phyloP scores from a whole-genome alignment of 2,113 vertebrate species.

The Mystacornis crossleyi region DNA sequence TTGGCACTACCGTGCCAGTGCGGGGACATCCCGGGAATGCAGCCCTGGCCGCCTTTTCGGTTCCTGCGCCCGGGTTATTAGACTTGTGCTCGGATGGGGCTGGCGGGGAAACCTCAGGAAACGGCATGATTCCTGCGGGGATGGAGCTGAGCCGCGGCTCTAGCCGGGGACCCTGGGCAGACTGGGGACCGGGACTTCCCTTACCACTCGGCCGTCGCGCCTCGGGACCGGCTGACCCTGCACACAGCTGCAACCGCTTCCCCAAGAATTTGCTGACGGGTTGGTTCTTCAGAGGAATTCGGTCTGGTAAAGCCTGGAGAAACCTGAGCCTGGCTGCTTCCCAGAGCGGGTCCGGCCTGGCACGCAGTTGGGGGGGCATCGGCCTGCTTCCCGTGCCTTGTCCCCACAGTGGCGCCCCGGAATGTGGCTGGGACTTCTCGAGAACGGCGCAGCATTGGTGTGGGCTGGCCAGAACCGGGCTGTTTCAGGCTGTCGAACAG shows the following conservation, averaged over 20 bases:
- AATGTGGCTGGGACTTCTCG: fast-evolving
- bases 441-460: fast-evolving
- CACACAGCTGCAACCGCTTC: neutral
- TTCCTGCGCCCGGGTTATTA: neutral
- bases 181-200: neutral
- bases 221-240: neutral
- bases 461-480: fast-evolving
- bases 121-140: neutral
- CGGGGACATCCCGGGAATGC: neutral
- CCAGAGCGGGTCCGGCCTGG: neutral
- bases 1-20: neutral
- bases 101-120: neutral
- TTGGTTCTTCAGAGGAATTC: slow-evolving; percentile 17
- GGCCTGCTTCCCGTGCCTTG: neutral
- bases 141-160: neutral
- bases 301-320: neutral
- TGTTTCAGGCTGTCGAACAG: neutral
- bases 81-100: neutral
- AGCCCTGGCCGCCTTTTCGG: neutral
- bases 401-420: fast-evolving
- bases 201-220: fast-evolving
- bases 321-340: neutral
- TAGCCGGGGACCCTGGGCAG: neutral
- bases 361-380: neutral
- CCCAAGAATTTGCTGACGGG: slow-evolving; percentile 40